Evolutionary conservation across 2,797 vertebrate species (phyloP).

Genomic region (Clarias pachynema): DNA sequence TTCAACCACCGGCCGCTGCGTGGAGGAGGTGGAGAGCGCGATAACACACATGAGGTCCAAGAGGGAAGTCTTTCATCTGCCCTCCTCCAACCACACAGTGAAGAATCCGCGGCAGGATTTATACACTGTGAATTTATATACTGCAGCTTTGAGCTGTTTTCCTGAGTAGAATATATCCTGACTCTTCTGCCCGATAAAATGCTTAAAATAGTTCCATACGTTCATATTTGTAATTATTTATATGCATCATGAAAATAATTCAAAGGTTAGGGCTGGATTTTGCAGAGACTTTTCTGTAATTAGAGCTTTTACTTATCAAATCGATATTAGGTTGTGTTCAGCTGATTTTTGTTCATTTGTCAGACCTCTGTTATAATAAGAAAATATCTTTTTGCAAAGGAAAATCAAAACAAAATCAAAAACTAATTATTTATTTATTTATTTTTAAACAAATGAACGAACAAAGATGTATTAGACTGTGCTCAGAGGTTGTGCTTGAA

Average conservation of each 20-base stretch:
- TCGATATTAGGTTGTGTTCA: neutral
- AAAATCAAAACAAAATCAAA: neutral
- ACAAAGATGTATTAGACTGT: neutral
- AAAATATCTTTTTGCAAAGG: neutral
- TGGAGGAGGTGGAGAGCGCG: constrained; percentile 70
- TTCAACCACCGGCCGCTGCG: constrained; percentile 70
- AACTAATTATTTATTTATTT: too few species aligned
- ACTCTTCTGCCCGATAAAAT: neutral
- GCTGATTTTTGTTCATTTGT: neutral
- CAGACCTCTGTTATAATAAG: neutral
- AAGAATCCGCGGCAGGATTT: constrained; percentile 19
- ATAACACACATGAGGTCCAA: constrained; percentile 72
- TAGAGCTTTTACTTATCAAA: neutral
- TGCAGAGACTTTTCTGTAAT: neutral
- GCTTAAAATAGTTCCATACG: neutral
- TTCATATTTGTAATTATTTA: neutral
- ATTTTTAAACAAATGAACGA: neutral
- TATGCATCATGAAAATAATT: neutral
- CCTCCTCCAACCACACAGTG: constrained; percentile 47
- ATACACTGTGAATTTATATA: constrained; percentile 24
- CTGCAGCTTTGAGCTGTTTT: neutral
- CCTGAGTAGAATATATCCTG: neutral
- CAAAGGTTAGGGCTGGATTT: neutral
- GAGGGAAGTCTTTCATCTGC: constrained; percentile 53
- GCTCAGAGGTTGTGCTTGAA: neutral